phyloP scores from a whole-genome alignment of 2,888 invertebrate genomes.

The Phortica magna region DNA sequence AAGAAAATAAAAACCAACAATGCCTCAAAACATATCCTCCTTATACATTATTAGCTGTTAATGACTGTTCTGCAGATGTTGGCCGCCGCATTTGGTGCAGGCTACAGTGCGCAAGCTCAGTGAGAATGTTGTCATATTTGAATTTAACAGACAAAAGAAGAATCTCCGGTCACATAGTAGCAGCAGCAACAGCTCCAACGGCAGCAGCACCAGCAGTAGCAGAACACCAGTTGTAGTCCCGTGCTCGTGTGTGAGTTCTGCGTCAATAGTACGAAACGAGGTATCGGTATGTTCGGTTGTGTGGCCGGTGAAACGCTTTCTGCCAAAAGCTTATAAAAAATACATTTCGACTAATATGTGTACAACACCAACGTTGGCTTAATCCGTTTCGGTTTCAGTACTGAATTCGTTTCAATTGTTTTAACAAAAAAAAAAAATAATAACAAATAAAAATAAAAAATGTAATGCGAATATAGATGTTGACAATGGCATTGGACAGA shows the following conservation, averaged over 20 bases:
- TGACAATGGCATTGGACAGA: background rate
- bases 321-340: slow-evolving; percentile 24
- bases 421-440: background rate
- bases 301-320: slow-evolving; percentile 13
- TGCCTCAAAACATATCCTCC: background rate
- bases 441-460: background rate
- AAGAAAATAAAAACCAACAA: background rate
- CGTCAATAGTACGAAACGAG: slow-evolving; percentile 28
- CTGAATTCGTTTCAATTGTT: background rate
- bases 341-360: slow-evolving; percentile 14
- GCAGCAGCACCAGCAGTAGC: background rate
- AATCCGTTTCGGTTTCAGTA: slow-evolving; percentile 21
- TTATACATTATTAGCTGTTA: background rate
- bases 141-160: background rate
- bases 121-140: background rate
- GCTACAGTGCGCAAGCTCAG: background rate
- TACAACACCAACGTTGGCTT: background rate
- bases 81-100: background rate
- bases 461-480: background rate
- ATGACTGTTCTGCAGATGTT: background rate
- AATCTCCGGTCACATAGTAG: background rate
- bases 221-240: background rate
- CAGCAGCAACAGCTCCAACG: slow-evolving; percentile 30
- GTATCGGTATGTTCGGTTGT: slow-evolving; percentile 23
- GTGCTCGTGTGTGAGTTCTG: background rate